Evolutionary conservation across 2,113 vertebrate genomes (phyloP), one percentile per base, ranked within the genome.

Genomic region (Tragelaphus scriptus): DNA sequence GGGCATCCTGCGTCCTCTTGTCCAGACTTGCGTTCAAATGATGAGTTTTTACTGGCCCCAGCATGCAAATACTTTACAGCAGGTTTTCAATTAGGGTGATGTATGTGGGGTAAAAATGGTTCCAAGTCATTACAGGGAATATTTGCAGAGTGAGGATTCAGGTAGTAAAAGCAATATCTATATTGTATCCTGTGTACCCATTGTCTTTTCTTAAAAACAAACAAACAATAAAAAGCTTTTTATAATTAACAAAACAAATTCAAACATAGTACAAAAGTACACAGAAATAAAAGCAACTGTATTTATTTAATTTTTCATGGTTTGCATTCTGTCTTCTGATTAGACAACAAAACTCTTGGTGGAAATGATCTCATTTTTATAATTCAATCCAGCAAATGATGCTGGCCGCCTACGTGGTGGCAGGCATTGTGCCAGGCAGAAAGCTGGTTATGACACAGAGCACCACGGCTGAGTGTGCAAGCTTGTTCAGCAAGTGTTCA

Each of bases 281-380:
- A 84, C 4, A n/a, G 36, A 80, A 53, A 49, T 61, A 65, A 87
- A 59, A 40, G 15, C 7, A 21, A 56, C 30, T 47, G 65, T 40
- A 79, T 61, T 85, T 86, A 84, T 89, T 77, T 82, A 53, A 84
- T 93, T 92, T 51, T 56, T 88, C 90, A 56, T 30, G 32, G 56
- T 68, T 94, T 94, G 47, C 61, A 93, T 86, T 61, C 16, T 82
- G 44, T 65, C 63, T 71, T 91, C 68, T 91, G 88, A 82, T 95
- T 75, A 94, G 58, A 85, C 88, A 86, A 95, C 55, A 96, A 63
- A 79, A 32, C 36, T 56, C 51, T 71, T 61, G 58, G 81, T 96
- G 81, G 88, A 97, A 94, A 96, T 98, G 97, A 97, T 44, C 65
- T 97, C 93, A 97, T 77, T 91, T 71, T 94, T 91, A 49, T 23